A percentile compares a stretch with the other conserved stretches of the same genome.
Evolutionary conservation across 1,140 invertebrate species (phyloP).

Genomic region (Arion vulgaris): DNA sequence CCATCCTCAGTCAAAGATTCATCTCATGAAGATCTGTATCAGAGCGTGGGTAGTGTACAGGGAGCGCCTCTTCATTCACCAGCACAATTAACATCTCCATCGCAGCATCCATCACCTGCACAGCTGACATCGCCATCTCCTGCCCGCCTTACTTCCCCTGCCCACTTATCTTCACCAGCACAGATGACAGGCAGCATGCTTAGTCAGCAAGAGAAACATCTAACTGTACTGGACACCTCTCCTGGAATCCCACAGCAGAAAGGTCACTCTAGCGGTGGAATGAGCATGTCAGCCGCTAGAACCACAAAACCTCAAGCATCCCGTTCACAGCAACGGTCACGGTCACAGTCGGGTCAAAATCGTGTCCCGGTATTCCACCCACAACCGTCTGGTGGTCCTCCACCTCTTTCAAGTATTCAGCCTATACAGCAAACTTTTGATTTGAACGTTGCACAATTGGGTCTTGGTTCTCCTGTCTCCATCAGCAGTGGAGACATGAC

Average conservation of each 20-base stretch:
- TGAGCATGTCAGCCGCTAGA: constrained; percentile 1
- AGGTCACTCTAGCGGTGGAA: background rate
- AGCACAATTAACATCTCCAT: constrained; percentile 27
- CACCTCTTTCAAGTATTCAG: constrained; percentile 21
- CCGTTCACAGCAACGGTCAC: constrained; percentile 18
- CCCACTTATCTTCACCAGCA: constrained; percentile 27
- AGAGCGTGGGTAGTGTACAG: constrained; percentile 19
- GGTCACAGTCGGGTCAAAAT: constrained; percentile 21
- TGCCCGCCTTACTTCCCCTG: constrained; percentile 26
- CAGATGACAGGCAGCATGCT: constrained; percentile 14
- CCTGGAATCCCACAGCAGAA: constrained; percentile 31
- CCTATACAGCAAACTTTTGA: constrained; percentile 27
- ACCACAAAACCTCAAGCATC: constrained; percentile 1
- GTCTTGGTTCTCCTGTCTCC: constrained; percentile 23
- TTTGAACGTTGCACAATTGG: constrained; percentile 27
- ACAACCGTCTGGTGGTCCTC: background rate
- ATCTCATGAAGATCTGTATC: constrained; percentile 25
- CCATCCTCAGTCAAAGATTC: constrained; percentile 26
- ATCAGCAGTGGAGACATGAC: constrained; percentile 18
- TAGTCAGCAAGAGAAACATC: constrained; percentile 20
- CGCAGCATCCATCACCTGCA: constrained; percentile 20
- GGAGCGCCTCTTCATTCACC: constrained; percentile 8
- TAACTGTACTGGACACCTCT: constrained; percentile 15
- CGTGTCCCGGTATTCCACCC: constrained; percentile 17
- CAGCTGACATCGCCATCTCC: constrained; percentile 28